These are phyloP conservation scores for Blennius ocellaris DNA, from an alignment of 2,113 vertebrate species.

Conservation along the genomic window DNA sequence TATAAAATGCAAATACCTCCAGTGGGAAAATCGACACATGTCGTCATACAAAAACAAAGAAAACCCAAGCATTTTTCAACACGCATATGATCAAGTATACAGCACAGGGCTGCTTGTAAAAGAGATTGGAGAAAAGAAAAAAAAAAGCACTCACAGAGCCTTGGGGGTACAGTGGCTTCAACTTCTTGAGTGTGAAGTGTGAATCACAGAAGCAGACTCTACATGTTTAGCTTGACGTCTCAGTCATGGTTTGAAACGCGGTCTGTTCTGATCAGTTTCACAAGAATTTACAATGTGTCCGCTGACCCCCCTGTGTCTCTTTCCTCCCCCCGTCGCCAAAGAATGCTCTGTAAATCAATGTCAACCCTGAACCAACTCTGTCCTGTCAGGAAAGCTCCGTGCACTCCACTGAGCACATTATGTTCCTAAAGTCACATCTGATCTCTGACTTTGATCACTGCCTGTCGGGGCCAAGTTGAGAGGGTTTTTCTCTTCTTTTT, in stretches of 20 bases:
- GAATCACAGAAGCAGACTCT: constrained; percentile 32
- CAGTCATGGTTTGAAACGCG: constrained; percentile 34
- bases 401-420: constrained; percentile 70
- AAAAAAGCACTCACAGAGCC: constrained; percentile 57
- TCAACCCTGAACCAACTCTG: constrained; percentile 50
- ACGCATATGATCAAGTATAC: neutral
- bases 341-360: constrained; percentile 68
- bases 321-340: constrained; percentile 12
- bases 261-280: constrained; percentile 55
- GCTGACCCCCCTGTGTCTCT: constrained; percentile 34
- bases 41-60: constrained; percentile 6
- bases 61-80: neutral
- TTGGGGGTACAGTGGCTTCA: constrained; percentile 21
- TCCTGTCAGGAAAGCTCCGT: constrained; percentile 66
- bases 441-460: constrained; percentile 70
- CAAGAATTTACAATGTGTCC: constrained; percentile 43
- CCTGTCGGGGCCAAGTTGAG: constrained; percentile 30
- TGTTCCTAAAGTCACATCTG: constrained; percentile 64
- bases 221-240: constrained; percentile 52
- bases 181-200: constrained; percentile 30
- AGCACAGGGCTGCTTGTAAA: constrained; percentile 2
- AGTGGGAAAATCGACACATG: neutral
- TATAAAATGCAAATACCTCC: constrained; percentile 13
- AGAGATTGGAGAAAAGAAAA: no score
- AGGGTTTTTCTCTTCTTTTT: constrained; percentile 46